Conservation (phyloP, 2,888 invertebrate genomes). For the Xanthostigma xanthostigma region DNA sequence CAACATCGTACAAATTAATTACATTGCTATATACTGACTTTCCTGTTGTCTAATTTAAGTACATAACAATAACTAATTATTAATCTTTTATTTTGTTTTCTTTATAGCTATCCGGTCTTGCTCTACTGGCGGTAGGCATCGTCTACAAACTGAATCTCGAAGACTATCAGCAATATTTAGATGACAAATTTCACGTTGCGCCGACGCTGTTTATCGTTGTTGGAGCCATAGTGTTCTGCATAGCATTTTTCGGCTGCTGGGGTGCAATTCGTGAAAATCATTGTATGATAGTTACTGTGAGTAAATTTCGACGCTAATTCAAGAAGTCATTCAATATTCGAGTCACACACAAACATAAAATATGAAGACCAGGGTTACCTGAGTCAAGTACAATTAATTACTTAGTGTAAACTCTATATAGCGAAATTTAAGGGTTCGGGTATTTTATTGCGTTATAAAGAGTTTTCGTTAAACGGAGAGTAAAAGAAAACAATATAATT, state of each 20-base stretch:
- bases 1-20: no score
- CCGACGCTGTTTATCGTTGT: conserved; percentile 46
- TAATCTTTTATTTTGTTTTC: conserved; percentile 15
- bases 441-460: no score
- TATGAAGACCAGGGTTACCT: no score
- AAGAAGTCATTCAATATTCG: background rate
- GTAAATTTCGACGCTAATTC: conserved; percentile 18
- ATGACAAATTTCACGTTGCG: conserved; percentile 33
- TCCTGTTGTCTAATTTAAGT: no score
- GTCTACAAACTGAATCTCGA: conserved; percentile 44
- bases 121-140: conserved; percentile 49
- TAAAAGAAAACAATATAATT: no score
- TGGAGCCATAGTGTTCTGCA: conserved; percentile 54
- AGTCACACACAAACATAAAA: background rate
- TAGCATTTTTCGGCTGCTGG: conserved; percentile 78
- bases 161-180: conserved; percentile 31
- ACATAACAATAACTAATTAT: no score
- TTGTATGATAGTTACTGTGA: conserved; percentile 63
- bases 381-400: no score
- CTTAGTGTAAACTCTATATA: no score
- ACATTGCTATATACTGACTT: no score
- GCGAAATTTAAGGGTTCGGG: no score
- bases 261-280: conserved; percentile 76
- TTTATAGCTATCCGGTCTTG: conserved; percentile 54
- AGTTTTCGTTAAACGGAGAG: no score